phyloP scores from a whole-genome alignment of 1,140 invertebrate genomes.

The Drosophila melanogaster region DNA sequence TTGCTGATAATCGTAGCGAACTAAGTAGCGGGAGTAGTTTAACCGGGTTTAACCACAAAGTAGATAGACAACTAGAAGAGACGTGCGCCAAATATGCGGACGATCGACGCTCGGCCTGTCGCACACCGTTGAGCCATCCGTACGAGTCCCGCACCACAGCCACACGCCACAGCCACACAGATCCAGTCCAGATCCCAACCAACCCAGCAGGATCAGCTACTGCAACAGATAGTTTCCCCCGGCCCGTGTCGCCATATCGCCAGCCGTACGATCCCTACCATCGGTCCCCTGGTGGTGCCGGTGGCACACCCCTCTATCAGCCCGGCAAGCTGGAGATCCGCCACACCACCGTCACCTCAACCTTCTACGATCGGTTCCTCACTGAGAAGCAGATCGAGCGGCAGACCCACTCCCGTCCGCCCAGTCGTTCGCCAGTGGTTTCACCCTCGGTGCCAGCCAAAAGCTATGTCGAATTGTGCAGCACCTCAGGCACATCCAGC shows the following conservation, averaged over 20 bases:
- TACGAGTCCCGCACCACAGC: conserved; percentile 64
- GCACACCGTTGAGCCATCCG: conserved; percentile 71
- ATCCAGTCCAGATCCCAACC: conserved; percentile 18
- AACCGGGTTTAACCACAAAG: conserved; percentile 84
- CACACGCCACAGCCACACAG: conserved; percentile 33
- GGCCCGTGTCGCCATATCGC: conserved; percentile 73
- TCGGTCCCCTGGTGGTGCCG: conserved; percentile 19
- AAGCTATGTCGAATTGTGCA: conserved; percentile 59
- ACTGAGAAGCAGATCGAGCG: conserved; percentile 80
- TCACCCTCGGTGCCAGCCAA: conserved; percentile 68
- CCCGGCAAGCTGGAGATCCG: conserved; percentile 81
- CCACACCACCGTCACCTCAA: conserved; percentile 83
- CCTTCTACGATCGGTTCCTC: conserved; percentile 82
- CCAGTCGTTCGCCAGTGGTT: conserved; percentile 69
- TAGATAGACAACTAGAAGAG: conserved; percentile 84
- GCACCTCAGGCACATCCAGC: conserved; percentile 24
- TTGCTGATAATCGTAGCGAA: conserved; percentile 77
- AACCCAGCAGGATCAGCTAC: conserved; percentile 26
- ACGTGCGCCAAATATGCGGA: conserved; percentile 78
- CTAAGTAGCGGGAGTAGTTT: conserved; percentile 81
- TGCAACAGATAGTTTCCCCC: conserved; percentile 37
- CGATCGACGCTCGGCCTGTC: conserved; percentile 73
- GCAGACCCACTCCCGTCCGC: conserved; percentile 60
- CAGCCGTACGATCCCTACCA: conserved; percentile 62
- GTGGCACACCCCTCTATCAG: conserved; percentile 65